Conservation (phyloP, 2,888 invertebrate species). For the Xylota segnis region DNA sequence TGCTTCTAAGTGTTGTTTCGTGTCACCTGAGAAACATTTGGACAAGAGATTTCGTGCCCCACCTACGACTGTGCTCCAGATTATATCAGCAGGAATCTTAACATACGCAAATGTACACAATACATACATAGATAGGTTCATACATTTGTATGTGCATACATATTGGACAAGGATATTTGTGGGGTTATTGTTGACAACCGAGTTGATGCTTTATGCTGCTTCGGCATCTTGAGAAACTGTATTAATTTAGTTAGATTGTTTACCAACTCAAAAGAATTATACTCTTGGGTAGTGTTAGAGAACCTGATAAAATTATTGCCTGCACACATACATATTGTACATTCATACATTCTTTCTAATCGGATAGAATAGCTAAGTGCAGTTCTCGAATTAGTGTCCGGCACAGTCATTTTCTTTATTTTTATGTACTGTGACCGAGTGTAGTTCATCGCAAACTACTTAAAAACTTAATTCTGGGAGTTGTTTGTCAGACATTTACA, state of each 20-base stretch:
- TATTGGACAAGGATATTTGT: slow-evolving; percentile 1
- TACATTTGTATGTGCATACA: background rate
- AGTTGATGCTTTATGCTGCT: background rate
- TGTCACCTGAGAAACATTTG: slow-evolving; percentile 85
- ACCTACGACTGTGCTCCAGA: slow-evolving; percentile 44
- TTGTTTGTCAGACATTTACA: too few species aligned
- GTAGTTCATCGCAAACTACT: too few species aligned
- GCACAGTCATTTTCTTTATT: too few species aligned
- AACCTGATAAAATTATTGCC: too few species aligned
- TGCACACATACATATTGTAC: too few species aligned
- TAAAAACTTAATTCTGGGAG: too few species aligned
- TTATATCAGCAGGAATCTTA: slow-evolving; percentile 36
- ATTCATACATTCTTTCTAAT: too few species aligned
- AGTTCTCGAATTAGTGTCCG: too few species aligned
- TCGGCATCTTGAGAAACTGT: background rate
- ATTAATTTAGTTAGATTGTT: slow-evolving; percentile 18
- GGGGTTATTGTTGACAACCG: background rate
- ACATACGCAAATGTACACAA: background rate
- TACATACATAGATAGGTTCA: background rate
- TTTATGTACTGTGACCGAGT: too few species aligned
- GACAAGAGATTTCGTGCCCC: slow-evolving; percentile 82
- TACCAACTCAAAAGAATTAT: background rate
- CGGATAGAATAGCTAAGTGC: too few species aligned
- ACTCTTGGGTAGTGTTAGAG: background rate
- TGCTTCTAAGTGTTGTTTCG: slow-evolving; percentile 85